Evolutionary conservation across 1,140 invertebrate genomes (phyloP).

Genomic region (Procambarus virginalis): DNA sequence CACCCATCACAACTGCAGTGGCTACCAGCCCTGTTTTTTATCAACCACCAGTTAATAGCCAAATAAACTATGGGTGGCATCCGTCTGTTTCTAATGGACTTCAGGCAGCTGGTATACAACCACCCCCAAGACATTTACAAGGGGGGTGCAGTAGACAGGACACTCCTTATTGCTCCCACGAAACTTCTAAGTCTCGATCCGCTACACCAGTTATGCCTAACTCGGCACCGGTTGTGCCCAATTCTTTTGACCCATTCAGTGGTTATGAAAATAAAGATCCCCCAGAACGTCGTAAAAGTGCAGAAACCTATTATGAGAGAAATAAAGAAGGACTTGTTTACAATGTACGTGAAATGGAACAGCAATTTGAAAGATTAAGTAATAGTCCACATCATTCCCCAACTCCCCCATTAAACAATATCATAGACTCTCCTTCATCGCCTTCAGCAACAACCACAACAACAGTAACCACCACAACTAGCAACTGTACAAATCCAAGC

Average conservation of each 20-base stretch:
- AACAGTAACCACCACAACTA: constrained; percentile 31
- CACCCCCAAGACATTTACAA: constrained; percentile 19
- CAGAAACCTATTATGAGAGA: constrained; percentile 30
- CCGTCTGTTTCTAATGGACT: constrained; percentile 42
- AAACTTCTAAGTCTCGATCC: constrained; percentile 51
- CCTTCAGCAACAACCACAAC: constrained; percentile 35
- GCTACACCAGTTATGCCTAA: constrained; percentile 47
- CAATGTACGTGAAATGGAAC: constrained; percentile 27
- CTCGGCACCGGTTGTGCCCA: constrained; percentile 48
- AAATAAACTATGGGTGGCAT: constrained; percentile 49
- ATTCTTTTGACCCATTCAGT: constrained; percentile 53
- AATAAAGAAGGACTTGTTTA: constrained; percentile 17
- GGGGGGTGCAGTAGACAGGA: constrained; percentile 27
- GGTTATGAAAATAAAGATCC: constrained; percentile 30
- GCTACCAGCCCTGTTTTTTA: constrained; percentile 28
- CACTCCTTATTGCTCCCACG: constrained; percentile 39
- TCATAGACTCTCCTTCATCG: constrained; percentile 37
- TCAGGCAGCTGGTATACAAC: constrained; percentile 6
- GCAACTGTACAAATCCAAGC: neutral
- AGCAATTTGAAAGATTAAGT: constrained; percentile 26
- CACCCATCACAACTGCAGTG: constrained; percentile 31
- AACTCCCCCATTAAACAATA: constrained; percentile 31
- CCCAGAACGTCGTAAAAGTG: constrained; percentile 47
- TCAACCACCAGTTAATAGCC: constrained; percentile 24
- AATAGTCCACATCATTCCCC: constrained; percentile 43